phyloP scores from a whole-genome alignment of 1,140 invertebrate species.

The Mylabris phalerata region DNA sequence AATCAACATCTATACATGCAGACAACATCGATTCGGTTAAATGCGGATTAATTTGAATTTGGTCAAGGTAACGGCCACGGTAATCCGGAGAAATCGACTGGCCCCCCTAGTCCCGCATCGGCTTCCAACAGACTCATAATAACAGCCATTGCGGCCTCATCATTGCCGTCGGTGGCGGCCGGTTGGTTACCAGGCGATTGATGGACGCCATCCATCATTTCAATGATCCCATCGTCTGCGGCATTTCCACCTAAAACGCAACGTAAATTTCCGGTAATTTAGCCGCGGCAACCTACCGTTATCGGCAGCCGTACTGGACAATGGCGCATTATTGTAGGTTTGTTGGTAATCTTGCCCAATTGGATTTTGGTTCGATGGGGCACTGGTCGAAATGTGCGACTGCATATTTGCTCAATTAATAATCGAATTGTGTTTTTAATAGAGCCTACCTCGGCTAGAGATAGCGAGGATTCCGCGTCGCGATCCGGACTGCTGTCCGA shows the following conservation, averaged over 20 bases:
- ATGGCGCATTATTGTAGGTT: constrained; percentile 22
- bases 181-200: constrained; percentile 45
- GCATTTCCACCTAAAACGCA: constrained; percentile 37
- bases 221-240: constrained; percentile 52
- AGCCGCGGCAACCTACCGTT: constrained; percentile 23
- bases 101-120: constrained; percentile 54
- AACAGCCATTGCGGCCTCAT: constrained; percentile 86
- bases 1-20: too few relatives aligned
- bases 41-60: neutral
- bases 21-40: too few relatives aligned
- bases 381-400: constrained; percentile 34
- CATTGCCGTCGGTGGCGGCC: constrained; percentile 63
- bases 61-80: constrained; percentile 77
- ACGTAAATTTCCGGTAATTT: neutral
- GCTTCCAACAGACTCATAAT: constrained; percentile 88
- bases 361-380: constrained; percentile 10
- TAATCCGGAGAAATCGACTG: constrained; percentile 79
- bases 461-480: constrained; percentile 26
- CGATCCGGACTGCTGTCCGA: constrained; percentile 45
- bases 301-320: constrained; percentile 36
- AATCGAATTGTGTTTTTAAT: neutral
- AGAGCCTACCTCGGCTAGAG: constrained; percentile 25
- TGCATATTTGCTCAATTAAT: constrained; percentile 18
- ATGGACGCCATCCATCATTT: constrained; percentile 50
- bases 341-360: constrained; percentile 3